A percentile compares a stretch with the other conserved stretches of the same genome.
phyloP scores from a whole-genome alignment of 2,113 vertebrate species.

The Camelus bactrianus region DNA sequence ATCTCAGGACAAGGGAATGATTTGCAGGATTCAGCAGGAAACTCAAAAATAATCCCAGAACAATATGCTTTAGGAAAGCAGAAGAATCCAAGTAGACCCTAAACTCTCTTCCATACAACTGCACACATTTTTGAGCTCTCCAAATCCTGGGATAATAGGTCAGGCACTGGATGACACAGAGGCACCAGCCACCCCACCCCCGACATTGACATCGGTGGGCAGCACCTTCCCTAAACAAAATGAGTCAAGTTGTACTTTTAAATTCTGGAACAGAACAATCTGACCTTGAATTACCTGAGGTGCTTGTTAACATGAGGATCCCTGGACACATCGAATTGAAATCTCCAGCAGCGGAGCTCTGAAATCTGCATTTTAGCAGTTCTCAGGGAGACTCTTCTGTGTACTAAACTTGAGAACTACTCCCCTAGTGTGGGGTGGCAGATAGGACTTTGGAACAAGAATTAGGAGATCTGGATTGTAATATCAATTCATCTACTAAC shows the following conservation, averaged over 20 bases:
- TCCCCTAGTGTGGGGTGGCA: neutral
- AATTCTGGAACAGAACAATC: neutral
- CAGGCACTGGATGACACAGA: neutral
- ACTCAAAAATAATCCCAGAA: neutral
- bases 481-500: neutral
- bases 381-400: neutral
- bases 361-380: neutral
- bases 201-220: neutral
- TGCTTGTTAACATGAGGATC: neutral
- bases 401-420: neutral
- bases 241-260: neutral
- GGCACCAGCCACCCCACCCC: neutral
- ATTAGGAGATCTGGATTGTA: neutral
- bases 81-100: neutral
- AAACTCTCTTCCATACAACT: neutral
- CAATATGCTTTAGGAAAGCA: neutral
- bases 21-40: neutral
- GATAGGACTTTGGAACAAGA: neutral
- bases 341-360: neutral
- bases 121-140: neutral
- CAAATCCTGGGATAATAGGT: neutral
- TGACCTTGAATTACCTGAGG: neutral
- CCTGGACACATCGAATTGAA: neutral
- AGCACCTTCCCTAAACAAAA: neutral
- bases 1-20: neutral